These are phyloP conservation scores for Rhinoptilus africanus DNA, from an alignment of 2,113 vertebrate species.

Conservation along the genomic window DNA sequence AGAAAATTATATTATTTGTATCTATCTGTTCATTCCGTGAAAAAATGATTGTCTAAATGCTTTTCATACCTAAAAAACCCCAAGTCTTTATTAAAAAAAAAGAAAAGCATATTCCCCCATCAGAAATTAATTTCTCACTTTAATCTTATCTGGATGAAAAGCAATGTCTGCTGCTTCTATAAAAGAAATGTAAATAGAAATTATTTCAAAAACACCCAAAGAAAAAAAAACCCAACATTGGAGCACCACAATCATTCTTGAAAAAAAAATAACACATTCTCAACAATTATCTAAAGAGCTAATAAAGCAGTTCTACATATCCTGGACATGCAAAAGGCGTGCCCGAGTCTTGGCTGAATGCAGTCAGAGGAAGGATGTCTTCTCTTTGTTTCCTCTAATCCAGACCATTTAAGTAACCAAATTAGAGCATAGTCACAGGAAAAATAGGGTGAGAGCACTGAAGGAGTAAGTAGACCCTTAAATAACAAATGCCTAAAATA, in stretches of 20 bases:
- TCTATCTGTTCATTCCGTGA: background rate
- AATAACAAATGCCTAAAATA: background rate
- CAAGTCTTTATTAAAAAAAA: background rate
- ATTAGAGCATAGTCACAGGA: background rate
- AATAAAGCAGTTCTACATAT: background rate
- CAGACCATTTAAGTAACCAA: background rate
- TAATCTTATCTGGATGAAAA: background rate
- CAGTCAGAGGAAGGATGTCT: background rate
- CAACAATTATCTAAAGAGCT: background rate
- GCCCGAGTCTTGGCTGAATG: fast-evolving
- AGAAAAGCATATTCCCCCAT: background rate
- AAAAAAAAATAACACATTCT: background rate
- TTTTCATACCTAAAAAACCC: background rate
- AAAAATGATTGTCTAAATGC: background rate
- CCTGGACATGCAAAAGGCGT: background rate
- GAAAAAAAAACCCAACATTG: background rate
- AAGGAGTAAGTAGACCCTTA: background rate
- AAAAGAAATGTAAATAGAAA: background rate
- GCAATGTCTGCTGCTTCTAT: background rate
- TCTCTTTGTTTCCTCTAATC: background rate
- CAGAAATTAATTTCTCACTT: background rate
- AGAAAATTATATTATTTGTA: background rate
- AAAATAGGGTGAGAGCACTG: background rate
- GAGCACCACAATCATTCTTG: background rate
- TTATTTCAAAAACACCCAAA: background rate